Conservation (phyloP, 1,140 invertebrate species). For the Pseudomyrmex gracilis region DNA sequence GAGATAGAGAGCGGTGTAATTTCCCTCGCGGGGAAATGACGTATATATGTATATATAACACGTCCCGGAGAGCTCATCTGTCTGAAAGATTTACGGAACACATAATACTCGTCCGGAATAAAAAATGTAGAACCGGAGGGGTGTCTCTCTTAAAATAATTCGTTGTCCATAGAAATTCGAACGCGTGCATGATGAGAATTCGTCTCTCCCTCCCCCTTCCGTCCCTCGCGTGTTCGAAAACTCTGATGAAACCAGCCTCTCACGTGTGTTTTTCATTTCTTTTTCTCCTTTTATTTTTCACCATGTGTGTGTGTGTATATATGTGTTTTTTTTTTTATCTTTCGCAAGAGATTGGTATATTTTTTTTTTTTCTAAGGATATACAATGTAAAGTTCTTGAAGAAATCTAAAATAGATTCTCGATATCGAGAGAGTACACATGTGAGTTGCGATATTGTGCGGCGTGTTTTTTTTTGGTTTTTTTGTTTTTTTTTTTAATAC, state of each 20-base stretch:
- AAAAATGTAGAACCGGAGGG: slow-evolving; percentile 3
- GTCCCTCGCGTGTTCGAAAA: background rate
- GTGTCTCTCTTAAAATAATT: slow-evolving; percentile 51
- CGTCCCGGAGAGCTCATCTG: background rate
- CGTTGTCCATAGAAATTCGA: slow-evolving; percentile 51
- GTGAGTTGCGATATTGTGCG: no score
- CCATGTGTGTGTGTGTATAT: no score
- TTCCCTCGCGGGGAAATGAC: background rate
- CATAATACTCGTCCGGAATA: slow-evolving; percentile 9
- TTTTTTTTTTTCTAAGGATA: no score
- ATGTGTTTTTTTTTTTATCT: no score
- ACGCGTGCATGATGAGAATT: background rate
- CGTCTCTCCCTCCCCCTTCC: background rate
- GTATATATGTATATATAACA: background rate
- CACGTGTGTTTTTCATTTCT: background rate
- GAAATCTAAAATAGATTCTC: no score
- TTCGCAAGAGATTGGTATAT: no score
- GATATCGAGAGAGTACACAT: no score
- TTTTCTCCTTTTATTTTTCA: background rate
- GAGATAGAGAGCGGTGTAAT: background rate
- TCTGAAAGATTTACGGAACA: background rate
- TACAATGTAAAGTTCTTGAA: no score
- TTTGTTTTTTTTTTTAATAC: no score
- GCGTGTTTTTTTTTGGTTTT: no score
- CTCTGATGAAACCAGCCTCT: slow-evolving; percentile 33